Conservation (phyloP, 2,888 invertebrate genomes). For the Noctuana brunneofusca region DNA sequence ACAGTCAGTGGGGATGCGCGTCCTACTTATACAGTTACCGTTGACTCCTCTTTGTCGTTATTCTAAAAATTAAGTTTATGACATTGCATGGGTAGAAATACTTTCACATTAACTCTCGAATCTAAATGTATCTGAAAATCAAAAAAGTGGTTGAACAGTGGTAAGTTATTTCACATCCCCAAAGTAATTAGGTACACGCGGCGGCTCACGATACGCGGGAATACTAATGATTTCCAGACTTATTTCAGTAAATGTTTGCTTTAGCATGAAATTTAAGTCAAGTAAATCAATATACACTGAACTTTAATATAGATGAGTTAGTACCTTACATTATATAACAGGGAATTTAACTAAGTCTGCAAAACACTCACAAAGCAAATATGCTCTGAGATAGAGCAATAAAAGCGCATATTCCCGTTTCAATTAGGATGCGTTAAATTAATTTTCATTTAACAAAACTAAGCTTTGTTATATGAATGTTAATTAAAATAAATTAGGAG, state of each 20-base stretch:
- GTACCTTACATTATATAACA: neutral
- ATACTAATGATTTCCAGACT: constrained; percentile 22
- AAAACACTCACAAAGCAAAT: constrained; percentile 11
- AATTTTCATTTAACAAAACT: constrained; percentile 12
- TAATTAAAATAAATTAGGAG: too few relatives aligned
- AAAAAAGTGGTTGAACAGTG: neutral
- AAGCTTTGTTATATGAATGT: neutral
- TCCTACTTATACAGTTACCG: neutral
- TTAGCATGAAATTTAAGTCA: constrained; percentile 9
- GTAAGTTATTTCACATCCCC: neutral
- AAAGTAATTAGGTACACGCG: constrained; percentile 40
- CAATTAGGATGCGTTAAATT: constrained; percentile 10
- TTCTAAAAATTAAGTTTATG: neutral
- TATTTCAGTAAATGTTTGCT: constrained; percentile 9
- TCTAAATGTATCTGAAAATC: neutral
- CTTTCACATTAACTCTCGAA: neutral
- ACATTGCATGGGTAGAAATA: neutral
- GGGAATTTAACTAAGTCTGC: neutral
- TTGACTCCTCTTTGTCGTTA: neutral
- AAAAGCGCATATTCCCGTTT: constrained; percentile 16
- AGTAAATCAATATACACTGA: neutral
- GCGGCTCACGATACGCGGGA: constrained; percentile 50
- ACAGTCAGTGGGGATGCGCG: constrained; percentile 46
- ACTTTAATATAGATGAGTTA: neutral
- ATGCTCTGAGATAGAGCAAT: constrained; percentile 3